phyloP scores from a whole-genome alignment of 2,113 vertebrate genomes.

The Thunnus thynnus region DNA sequence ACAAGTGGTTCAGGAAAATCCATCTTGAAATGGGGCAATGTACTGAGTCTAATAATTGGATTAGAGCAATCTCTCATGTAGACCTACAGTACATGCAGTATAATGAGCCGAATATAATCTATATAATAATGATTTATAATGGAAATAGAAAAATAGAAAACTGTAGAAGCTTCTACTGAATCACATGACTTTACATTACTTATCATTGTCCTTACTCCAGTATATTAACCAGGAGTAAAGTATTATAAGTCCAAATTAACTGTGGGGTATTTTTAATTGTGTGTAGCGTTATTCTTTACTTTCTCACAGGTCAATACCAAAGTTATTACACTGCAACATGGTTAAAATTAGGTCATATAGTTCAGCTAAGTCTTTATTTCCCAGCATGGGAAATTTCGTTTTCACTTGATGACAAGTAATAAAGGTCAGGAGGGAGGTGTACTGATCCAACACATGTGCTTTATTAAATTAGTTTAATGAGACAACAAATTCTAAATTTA shows the following conservation, averaged over 20 bases:
- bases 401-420: neutral
- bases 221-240: no score
- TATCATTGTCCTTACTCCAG: no score
- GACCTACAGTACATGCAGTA: neutral
- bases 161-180: no score
- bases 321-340: neutral
- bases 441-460: neutral
- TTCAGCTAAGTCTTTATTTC: neutral
- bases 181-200: no score
- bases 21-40: neutral
- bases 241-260: no score
- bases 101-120: neutral
- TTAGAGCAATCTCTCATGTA: constrained; percentile 10
- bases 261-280: no score
- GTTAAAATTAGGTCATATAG: neutral
- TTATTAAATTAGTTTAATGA: no score
- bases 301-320: no score
- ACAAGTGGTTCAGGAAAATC: constrained; percentile 3
- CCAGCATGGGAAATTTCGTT: neutral
- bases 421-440: neutral
- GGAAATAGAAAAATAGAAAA: neutral
- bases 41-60: neutral
- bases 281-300: neutral
- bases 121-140: neutral
- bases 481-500: no score